These are phyloP conservation scores for Varanus komodoensis DNA, from an alignment of 2,113 vertebrate genomes.

Conservation along the genomic window DNA sequence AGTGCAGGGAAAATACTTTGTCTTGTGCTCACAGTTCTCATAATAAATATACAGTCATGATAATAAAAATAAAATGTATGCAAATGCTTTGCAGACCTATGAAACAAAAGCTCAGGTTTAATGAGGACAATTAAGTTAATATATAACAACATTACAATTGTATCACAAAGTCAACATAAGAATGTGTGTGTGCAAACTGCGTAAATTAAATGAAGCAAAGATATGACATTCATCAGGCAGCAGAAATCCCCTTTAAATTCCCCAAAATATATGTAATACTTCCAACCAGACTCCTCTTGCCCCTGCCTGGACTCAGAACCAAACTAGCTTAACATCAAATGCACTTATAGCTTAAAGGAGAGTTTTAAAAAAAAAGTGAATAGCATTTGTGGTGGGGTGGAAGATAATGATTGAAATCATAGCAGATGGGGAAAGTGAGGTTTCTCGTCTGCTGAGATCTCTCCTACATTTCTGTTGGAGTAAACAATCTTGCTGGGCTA, in stretches of 20 bases:
- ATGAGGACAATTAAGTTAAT: not conserved
- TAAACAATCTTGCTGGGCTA: not conserved
- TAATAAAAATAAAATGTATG: conserved; percentile 19
- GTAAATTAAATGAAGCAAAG: conserved; percentile 17
- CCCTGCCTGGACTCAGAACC: not conserved
- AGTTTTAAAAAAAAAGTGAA: not conserved
- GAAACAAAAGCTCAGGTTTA: not conserved
- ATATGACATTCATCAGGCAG: conserved; percentile 49
- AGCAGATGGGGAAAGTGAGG: not conserved
- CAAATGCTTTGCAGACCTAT: not conserved
- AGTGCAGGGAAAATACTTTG: not conserved
- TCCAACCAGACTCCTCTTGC: not conserved
- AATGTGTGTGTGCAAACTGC: not conserved
- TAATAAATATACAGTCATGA: conserved; percentile 7
- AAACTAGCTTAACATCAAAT: not conserved
- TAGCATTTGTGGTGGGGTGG: not conserved
- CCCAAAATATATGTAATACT: not conserved
- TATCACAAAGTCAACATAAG: not conserved
- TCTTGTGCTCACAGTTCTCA: not conserved
- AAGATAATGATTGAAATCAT: not conserved
- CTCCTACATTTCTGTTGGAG: not conserved
- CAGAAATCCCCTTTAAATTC: not conserved
- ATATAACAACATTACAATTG: conserved; percentile 13
- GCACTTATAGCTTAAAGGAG: not conserved
- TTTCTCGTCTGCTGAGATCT: not conserved